Conservation (phyloP, 2,888 invertebrate species). For the Eilema sororculum region DNA sequence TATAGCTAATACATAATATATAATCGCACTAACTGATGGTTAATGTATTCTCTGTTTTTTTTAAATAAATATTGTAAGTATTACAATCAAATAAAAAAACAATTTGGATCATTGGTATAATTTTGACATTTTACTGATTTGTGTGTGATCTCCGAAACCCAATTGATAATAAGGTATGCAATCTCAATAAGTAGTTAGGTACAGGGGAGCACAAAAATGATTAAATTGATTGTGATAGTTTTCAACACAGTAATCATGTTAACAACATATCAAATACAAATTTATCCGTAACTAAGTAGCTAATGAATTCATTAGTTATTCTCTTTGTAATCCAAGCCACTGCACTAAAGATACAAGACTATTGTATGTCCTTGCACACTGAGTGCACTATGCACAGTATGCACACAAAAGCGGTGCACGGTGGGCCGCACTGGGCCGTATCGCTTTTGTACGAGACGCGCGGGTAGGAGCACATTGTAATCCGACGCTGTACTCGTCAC, state of each 20-base stretch:
- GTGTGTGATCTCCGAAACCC: too few species aligned
- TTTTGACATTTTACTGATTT: too few species aligned
- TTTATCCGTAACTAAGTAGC: not conserved
- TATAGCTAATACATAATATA: too few species aligned
- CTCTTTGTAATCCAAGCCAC: constrained; percentile 4
- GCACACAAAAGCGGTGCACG: constrained; percentile 22
- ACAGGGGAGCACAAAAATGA: not conserved
- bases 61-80: too few species aligned
- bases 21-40: too few species aligned
- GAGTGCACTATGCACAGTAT: constrained; percentile 40
- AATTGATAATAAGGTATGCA: not conserved
- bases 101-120: too few species aligned
- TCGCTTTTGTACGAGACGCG: constrained; percentile 28
- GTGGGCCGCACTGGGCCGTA: constrained; percentile 23
- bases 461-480: constrained; percentile 22
- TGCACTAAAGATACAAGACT: not conserved
- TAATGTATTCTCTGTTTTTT: too few species aligned
- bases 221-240: not conserved
- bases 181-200: too few species aligned
- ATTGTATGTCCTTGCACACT: constrained; percentile 20
- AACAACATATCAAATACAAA: not conserved
- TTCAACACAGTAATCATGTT: not conserved
- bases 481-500: constrained; percentile 15
- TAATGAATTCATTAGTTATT: not conserved
- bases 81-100: too few species aligned